Conservation (phyloP, 1,140 invertebrate genomes). For the Oncopeltus fasciatus region DNA sequence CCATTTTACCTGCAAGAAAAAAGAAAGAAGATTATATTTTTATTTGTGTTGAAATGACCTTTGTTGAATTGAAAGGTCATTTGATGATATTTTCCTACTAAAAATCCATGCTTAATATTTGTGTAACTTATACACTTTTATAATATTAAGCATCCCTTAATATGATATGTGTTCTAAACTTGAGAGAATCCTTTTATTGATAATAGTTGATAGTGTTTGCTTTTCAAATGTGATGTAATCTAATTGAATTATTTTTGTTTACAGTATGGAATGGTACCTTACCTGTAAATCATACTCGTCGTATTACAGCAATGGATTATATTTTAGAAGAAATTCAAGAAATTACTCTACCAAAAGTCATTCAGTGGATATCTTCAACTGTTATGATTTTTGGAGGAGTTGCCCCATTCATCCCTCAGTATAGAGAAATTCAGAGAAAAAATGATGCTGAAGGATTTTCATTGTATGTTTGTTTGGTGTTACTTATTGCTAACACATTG, state of each 20-base stretch:
- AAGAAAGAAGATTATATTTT: too few relatives aligned
- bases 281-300: neutral
- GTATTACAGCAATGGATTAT: conserved; percentile 22
- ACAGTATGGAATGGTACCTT: conserved; percentile 19
- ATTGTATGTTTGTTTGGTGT: conserved; percentile 83
- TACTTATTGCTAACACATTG: conserved; percentile 89
- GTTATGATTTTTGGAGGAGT: conserved; percentile 83
- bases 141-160: too few relatives aligned
- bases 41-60: too few relatives aligned
- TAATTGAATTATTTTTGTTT: conserved; percentile 5
- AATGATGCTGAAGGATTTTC: conserved; percentile 93
- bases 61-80: too few relatives aligned
- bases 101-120: too few relatives aligned
- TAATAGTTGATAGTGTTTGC: too few relatives aligned
- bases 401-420: conserved; percentile 81
- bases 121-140: too few relatives aligned
- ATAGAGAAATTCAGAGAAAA: conserved; percentile 75
- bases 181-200: too few relatives aligned
- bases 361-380: conserved; percentile 25
- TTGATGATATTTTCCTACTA: too few relatives aligned
- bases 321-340: conserved; percentile 26
- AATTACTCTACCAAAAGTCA: conserved; percentile 24
- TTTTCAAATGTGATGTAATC: too few relatives aligned
- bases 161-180: too few relatives aligned
- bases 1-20: too few relatives aligned